Percentiles rank a stretch among this genome's conserved stretches.
phyloP scores from a whole-genome alignment of 1,140 invertebrate genomes.

The Papilio glaucus region DNA sequence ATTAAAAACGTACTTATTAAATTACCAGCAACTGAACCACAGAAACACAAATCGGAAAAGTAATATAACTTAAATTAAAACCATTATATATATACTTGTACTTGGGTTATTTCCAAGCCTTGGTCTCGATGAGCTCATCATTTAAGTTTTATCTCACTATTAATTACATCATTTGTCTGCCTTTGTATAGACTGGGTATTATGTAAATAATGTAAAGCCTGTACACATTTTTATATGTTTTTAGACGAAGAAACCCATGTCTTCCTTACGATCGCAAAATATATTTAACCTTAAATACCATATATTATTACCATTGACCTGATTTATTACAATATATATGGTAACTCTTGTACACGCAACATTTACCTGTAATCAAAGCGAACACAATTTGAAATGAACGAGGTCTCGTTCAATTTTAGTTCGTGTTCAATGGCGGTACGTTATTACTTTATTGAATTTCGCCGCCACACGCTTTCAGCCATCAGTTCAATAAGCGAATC shows the following conservation, averaged over 20 bases:
- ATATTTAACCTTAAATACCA: neutral
- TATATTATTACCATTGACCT: neutral
- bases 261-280: neutral
- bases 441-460: slow-evolving; percentile 24
- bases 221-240: no score
- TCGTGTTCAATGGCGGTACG: slow-evolving; percentile 20
- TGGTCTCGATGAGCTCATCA: neutral
- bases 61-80: no score
- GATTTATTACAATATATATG: neutral
- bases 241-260: no score
- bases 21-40: neutral
- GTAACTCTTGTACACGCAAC: slow-evolving; percentile 3
- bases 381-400: slow-evolving; percentile 16
- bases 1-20: neutral
- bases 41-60: neutral
- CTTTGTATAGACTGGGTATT: no score
- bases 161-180: neutral
- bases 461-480: slow-evolving; percentile 7
- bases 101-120: neutral
- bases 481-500: neutral
- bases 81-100: neutral
- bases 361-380: slow-evolving; percentile 14
- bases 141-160: neutral
- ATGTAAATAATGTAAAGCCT: no score
- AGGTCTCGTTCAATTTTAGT: slow-evolving; percentile 7